Evolutionary conservation across 2,888 invertebrate genomes (phyloP).

Genomic region (Drosophila tanythrix): DNA sequence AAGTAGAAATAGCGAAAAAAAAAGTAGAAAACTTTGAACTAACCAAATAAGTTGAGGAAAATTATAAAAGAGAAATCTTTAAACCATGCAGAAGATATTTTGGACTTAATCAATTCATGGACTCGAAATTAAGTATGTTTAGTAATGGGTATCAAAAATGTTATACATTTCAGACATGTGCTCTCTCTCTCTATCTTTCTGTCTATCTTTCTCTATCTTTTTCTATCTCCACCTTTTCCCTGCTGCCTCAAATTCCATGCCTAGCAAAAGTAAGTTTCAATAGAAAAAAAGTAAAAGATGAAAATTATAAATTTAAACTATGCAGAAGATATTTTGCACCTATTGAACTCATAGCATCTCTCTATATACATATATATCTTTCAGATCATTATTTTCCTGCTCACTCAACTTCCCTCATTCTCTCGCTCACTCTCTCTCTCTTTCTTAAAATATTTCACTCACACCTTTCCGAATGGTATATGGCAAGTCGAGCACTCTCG

Average conservation of each 20-base stretch:
- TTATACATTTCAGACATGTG: not conserved
- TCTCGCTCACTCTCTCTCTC: too few relatives aligned
- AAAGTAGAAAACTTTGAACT: not conserved
- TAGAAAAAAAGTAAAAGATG: not conserved
- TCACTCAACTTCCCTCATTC: not conserved
- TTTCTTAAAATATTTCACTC: not conserved
- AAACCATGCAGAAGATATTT: not conserved
- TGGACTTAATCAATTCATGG: not conserved
- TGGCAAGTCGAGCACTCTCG: not conserved
- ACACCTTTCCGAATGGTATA: not conserved
- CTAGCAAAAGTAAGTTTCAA: not conserved
- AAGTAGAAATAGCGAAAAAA: not conserved
- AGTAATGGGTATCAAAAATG: not conserved
- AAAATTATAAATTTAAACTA: not conserved
- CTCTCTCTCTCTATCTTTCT: not conserved
- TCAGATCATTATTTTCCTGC: not conserved
- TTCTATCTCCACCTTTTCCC: not conserved
- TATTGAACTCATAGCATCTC: not conserved
- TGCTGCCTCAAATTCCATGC: not conserved
- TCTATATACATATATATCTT: not conserved
- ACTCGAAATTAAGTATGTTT: not conserved
- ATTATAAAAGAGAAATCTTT: not conserved
- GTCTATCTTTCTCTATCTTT: not conserved
- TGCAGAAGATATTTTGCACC: not conserved
- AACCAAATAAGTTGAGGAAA: not conserved